Percentiles rank a stretch among this genome's conserved stretches.
Evolutionary conservation across 2,888 invertebrate genomes (phyloP).

Genomic region (Spilarctia lutea): DNA sequence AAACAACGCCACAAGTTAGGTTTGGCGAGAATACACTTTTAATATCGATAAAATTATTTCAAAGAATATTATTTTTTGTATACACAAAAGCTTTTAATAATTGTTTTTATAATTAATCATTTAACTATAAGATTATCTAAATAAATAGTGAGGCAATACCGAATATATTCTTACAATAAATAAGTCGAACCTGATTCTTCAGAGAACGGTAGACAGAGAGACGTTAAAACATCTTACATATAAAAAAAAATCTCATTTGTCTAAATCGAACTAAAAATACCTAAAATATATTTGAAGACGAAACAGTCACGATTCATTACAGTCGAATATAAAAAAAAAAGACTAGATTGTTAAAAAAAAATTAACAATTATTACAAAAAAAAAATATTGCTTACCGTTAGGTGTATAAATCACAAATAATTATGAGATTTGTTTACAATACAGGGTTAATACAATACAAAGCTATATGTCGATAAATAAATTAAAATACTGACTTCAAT

Average conservation of each 20-base stretch:
- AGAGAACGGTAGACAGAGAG: constrained; percentile 21
- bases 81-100: constrained; percentile 22
- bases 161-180: constrained; percentile 16
- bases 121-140: constrained; percentile 14
- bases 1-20: constrained; percentile 24
- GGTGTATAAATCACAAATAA: constrained; percentile 53
- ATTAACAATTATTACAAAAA: constrained; percentile 60
- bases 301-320: constrained; percentile 69
- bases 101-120: neutral
- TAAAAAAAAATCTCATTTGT: constrained; percentile 55
- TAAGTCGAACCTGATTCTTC: constrained; percentile 21
- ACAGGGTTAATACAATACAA: constrained; percentile 30
- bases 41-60: constrained; percentile 1
- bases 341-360: constrained; percentile 82
- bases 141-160: constrained; percentile 21
- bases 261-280: constrained; percentile 50
- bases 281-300: constrained; percentile 53
- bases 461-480: constrained; percentile 35
- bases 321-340: constrained; percentile 73
- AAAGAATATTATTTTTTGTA: constrained; percentile 17
- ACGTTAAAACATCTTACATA: constrained; percentile 42
- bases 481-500: too few relatives aligned
- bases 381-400: constrained; percentile 59
- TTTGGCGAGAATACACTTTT: constrained; percentile 10
- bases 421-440: constrained; percentile 52